Percentiles rank a stretch among this genome's conserved stretches.
Conservation (phyloP, 2,797 vertebrate genomes). For the Octomys mimax region DNA sequence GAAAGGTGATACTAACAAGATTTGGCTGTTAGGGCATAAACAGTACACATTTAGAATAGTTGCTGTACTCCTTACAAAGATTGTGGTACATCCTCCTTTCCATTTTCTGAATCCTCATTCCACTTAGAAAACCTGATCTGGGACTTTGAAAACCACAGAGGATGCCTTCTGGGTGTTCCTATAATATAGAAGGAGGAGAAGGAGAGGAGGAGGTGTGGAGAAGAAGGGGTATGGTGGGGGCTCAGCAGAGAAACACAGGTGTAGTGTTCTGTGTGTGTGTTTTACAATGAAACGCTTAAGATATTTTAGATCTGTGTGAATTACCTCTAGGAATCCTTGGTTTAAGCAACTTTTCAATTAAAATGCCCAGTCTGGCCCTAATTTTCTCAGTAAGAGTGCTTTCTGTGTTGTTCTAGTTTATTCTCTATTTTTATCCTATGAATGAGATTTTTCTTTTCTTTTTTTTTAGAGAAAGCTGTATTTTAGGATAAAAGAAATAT, state of each 20-base stretch:
- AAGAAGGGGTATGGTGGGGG: no score
- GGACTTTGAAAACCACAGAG: neutral
- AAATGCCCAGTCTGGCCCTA: neutral
- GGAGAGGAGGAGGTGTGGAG: neutral
- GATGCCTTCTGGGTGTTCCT: neutral
- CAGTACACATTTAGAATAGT: neutral
- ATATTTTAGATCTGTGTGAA: constrained; percentile 15
- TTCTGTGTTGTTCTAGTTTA: constrained; percentile 29
- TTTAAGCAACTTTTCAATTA: constrained; percentile 63
- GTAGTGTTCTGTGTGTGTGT: neutral
- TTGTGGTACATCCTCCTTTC: neutral
- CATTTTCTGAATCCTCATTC: neutral
- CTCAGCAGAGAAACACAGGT: neutral
- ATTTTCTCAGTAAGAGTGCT: constrained; percentile 1
- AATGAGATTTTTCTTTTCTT: constrained; percentile 15
- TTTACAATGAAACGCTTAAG: constrained; percentile 32
- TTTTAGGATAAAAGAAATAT: constrained; percentile 10
- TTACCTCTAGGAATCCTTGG: constrained; percentile 29
- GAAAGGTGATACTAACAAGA: constrained; percentile 1
- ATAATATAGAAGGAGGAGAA: neutral
- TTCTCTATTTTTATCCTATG: constrained; percentile 37
- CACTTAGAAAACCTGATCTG: neutral
- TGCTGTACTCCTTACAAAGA: neutral
- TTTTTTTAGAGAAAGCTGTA: constrained; percentile 54
- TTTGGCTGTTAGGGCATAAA: neutral